Conservation (phyloP, 2,888 invertebrate genomes). For the Ligdia adustata region DNA sequence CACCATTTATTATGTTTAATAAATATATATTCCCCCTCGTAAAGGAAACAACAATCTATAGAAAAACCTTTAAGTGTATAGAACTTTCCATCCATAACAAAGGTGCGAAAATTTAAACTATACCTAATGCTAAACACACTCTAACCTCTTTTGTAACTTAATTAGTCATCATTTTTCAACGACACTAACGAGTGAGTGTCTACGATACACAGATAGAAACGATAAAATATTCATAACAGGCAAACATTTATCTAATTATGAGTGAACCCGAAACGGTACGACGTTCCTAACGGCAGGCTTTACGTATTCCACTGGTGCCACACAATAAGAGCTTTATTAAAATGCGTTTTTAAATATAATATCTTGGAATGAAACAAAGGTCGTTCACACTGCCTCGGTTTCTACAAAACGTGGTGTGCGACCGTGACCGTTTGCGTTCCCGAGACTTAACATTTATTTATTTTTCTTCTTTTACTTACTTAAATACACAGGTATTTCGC, state of each 20-base stretch:
- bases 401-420: slow-evolving; percentile 61
- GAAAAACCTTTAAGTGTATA: too few species aligned
- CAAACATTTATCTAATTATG: slow-evolving; percentile 39
- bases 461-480: slow-evolving; percentile 25
- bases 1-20: too few species aligned
- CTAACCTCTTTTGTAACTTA: too few species aligned
- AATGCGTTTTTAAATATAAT: slow-evolving; percentile 77
- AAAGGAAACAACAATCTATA: too few species aligned
- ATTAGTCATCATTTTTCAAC: too few species aligned
- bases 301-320: slow-evolving; percentile 68
- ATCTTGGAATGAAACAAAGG: slow-evolving; percentile 68
- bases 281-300: slow-evolving; percentile 58
- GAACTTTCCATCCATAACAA: too few species aligned
- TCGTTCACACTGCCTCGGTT: slow-evolving; percentile 68
- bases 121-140: too few species aligned
- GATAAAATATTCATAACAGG: too few species aligned
- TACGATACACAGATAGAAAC: too few species aligned
- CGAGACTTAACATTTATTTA: slow-evolving; percentile 42
- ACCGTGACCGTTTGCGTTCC: slow-evolving; percentile 64
- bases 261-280: slow-evolving; percentile 42
- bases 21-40: too few species aligned
- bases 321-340: slow-evolving; percentile 76
- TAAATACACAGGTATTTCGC: slow-evolving; percentile 14
- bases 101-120: too few species aligned
- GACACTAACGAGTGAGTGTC: too few species aligned